Evolutionary conservation across 1,140 invertebrate species (phyloP), one percentile per base, ranked within the genome.

Genomic region (Coenobita brevimanus): DNA sequence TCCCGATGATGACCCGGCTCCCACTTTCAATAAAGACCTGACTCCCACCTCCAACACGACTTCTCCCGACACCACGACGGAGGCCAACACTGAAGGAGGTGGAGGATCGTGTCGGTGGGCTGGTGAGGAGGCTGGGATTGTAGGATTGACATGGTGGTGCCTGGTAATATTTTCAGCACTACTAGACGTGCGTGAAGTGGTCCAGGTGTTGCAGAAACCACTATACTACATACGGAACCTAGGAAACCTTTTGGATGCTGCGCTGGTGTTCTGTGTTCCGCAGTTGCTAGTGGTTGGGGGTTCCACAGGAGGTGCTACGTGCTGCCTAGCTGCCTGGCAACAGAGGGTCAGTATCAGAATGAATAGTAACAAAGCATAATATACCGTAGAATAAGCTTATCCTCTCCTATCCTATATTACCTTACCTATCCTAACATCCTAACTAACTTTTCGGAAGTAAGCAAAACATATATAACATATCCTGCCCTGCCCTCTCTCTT

Each of bases 121-220:
- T 10, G 60, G 75, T 17, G 17, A 50, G 30, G 84, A 79, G 46
- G 60, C 57, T 10, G 43, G 43, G 4, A 24, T 86, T 3, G 75
- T 86, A n/a, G 84, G 84, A 24, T 38, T 86, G 17, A 79, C 84
- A 0, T 86, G 84, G 84, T 86, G 84, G 84, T 86, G 84, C 30
- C 43, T 86, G 17, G 75, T 86, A 17, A 86, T 86, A 38, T 86
- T 86, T 24, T 79, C 60, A 27, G 84, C 54, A 17, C 46, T 79
- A 21, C 46, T 86, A 2, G 43, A 78, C 33, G 21, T 90, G 21
- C 60, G 85, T 1, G 89, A 90, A 62, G 73, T 89, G 3, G 36
- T 90, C 2, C 89, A 90, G 33, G 21, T 90, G 2, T 60, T 33
- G 10, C 89, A 90, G 27, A 89, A 88, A 41, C 81, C 80, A 21